These are phyloP conservation scores for Monoplex corrugatus DNA, from an alignment of 2,888 invertebrate genomes.

Conservation along the genomic window DNA sequence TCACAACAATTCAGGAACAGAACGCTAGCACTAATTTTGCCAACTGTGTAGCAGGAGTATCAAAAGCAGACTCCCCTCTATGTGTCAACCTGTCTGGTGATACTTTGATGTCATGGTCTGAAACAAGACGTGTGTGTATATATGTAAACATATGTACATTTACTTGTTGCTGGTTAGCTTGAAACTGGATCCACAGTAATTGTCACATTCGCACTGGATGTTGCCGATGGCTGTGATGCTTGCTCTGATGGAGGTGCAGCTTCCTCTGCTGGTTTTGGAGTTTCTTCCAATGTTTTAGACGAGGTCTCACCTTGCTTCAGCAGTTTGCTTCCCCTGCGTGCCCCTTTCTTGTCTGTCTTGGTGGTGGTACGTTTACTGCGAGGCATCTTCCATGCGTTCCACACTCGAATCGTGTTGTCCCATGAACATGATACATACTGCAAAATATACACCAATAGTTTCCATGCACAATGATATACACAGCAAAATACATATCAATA, in stretches of 20 bases:
- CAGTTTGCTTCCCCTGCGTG: background rate
- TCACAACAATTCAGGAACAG: too few species aligned
- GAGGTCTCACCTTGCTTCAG: background rate
- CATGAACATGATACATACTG: constrained; percentile 81
- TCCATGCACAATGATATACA: too few species aligned
- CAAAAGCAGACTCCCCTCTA: too few species aligned
- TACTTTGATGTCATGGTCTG: too few species aligned
- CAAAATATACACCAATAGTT: too few species aligned
- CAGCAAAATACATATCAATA: too few species aligned
- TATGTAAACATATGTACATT: too few species aligned
- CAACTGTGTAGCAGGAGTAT: too few species aligned
- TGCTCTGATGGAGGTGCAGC: background rate
- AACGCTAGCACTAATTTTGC: too few species aligned
- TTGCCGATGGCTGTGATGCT: background rate
- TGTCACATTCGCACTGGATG: background rate
- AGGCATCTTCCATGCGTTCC: constrained; percentile 80
- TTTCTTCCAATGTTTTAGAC: background rate
- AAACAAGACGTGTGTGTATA: too few species aligned
- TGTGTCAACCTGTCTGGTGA: too few species aligned
- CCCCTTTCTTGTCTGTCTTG: background rate
- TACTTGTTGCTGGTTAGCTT: too few species aligned
- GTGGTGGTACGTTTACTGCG: constrained; percentile 47
- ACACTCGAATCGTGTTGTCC: constrained; percentile 80
- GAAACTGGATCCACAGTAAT: background rate
- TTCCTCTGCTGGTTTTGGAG: background rate